Evolutionary conservation across 2,888 invertebrate species (phyloP), one percentile per base, ranked within the genome.

Genomic region (Drosophila atroscutellata): DNA sequence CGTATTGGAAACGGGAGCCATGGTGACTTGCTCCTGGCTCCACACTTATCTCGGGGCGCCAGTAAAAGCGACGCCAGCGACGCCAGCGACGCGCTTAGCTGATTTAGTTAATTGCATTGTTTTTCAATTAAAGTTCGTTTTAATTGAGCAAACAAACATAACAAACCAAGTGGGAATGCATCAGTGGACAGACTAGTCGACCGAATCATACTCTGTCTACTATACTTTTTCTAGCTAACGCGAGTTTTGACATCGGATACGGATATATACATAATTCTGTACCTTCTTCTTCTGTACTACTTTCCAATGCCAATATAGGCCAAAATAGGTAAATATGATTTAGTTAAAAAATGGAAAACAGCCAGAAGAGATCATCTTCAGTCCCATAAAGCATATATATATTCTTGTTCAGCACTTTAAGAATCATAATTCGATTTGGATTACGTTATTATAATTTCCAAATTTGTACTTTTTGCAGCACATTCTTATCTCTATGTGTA

Each of bases 101-200:
- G 90, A 90, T 86, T 87, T 87, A 84, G 85, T 84, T 90, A 90
- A 87, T 87, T 90, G 85, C 89, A 90, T 89, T 90, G 90, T 90
- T 89, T 89, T 90, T 90, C 90, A 87, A 87, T 87, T 90, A 87
- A 83, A 89, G 76, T 81, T 86, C 71, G 74, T 84, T 83, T 89
- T 80, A 90, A 89, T 89, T 90, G 89, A 75, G 84, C 75, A 90
- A 90, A 90, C 86, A 89, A 83, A 79, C 80, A 74, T 15, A 30
- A 34, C 36, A 50, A 57, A 24, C 24, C 24, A 45, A 34, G 6
- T 37, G 28, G n/a, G 5, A 20, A 26, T 15, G n/a, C 26, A 13
- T 13, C 15, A 15, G 1, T 5, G 2, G n/a, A 13, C 4, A 13
- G 2, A 24, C 45, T n/a, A 39, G 9, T 28, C 56, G 37, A 34